A percentile compares a stretch with the other conserved stretches of the same genome.
Evolutionary conservation across 2,797 vertebrate genomes (phyloP).

Genomic region (Molossus molossus): DNA sequence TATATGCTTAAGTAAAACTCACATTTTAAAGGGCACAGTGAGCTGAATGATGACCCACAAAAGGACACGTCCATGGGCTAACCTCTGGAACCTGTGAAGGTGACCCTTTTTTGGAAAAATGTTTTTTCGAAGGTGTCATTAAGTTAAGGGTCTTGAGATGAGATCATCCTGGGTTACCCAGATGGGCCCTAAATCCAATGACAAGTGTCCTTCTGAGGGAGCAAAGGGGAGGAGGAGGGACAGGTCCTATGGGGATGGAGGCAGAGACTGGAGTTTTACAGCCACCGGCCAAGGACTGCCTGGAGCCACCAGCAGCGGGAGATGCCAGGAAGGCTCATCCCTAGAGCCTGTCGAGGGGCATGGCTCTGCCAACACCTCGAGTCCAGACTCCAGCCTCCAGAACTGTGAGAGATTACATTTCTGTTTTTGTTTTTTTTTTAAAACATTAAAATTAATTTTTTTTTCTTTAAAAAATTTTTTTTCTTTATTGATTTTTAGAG

Average conservation of each 20-base stretch:
- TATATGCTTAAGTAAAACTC: not conserved
- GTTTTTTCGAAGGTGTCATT: not conserved
- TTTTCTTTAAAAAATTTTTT: not conserved
- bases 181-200: not conserved
- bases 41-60: not conserved
- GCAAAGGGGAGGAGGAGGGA: not conserved
- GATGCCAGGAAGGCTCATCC: not conserved
- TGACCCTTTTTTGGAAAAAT: not conserved
- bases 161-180: not conserved
- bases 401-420: not conserved
- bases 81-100: not conserved
- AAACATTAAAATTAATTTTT: too few relatives aligned
- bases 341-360: not conserved
- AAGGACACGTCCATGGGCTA: not conserved
- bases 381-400: not conserved
- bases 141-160: not conserved
- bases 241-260: not conserved
- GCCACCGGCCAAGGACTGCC: not conserved
- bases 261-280: not conserved
- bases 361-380: not conserved
- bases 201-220: not conserved
- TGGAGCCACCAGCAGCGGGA: not conserved
- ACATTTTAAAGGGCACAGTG: not conserved
- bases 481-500: not conserved
- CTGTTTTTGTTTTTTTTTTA: not conserved